These are phyloP conservation scores for Melanotaenia pygmaea DNA, from an alignment of 2,797 vertebrate species.

Conservation along the genomic window DNA sequence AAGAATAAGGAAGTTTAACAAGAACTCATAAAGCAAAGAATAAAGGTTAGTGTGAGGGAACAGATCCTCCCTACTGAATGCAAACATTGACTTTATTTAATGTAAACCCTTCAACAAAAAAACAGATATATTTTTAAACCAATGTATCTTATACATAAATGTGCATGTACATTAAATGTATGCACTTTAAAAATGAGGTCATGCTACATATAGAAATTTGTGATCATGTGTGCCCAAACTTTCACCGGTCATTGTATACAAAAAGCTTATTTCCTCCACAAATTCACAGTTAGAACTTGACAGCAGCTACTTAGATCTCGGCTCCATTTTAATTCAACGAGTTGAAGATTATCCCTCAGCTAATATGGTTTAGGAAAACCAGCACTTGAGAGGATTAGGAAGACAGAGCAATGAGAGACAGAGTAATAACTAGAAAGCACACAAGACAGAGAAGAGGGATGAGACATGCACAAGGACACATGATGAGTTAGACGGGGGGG, in stretches of 20 bases:
- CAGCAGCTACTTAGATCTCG: conserved; percentile 47
- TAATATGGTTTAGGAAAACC: conserved; percentile 72
- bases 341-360: conserved; percentile 70
- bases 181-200: not conserved
- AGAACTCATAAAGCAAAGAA: not conserved
- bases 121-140: not conserved
- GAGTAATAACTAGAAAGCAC: conserved; percentile 38
- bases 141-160: not conserved
- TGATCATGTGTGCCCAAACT: not conserved
- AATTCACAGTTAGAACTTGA: conserved; percentile 44
- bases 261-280: conserved; percentile 34
- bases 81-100: not conserved
- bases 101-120: not conserved
- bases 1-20: not conserved
- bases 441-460: not conserved
- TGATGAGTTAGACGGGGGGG: conserved; percentile 5
- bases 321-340: conserved; percentile 66
- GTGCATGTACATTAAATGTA: not conserved
- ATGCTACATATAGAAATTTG: not conserved
- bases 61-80: not conserved
- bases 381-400: conserved; percentile 70
- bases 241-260: not conserved
- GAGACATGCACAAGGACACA: conserved; percentile 10
- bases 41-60: not conserved
- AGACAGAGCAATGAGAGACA: conserved; percentile 33